Evolutionary conservation across 2,797 vertebrate genomes (phyloP).

Genomic region (Pseudomugil tenellus): DNA sequence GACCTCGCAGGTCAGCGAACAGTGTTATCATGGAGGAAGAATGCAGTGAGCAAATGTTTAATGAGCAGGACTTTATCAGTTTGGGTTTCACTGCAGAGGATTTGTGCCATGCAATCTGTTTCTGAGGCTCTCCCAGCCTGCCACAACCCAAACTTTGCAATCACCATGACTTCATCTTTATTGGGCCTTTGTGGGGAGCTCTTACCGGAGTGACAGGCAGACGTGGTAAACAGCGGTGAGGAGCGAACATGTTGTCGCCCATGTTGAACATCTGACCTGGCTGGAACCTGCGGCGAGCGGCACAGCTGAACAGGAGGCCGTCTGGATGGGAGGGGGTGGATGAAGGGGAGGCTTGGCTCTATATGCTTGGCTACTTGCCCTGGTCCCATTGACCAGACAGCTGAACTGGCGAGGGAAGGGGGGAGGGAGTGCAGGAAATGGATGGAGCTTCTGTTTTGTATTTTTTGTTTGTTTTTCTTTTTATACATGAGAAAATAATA

Average conservation of each 20-base stretch:
- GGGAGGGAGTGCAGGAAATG: conserved; percentile 33
- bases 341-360: conserved; percentile 76
- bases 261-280: conserved; percentile 90
- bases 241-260: conserved; percentile 74
- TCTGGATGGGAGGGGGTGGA: conserved; percentile 78
- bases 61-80: conserved; percentile 43
- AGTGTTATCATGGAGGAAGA: not conserved
- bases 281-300: conserved; percentile 85
- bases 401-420: conserved; percentile 84
- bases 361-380: conserved; percentile 90
- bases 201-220: conserved; percentile 26
- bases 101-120: conserved; percentile 16
- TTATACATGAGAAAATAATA: conserved; percentile 37
- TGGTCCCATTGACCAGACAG: conserved; percentile 94
- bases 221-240: conserved; percentile 67
- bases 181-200: conserved; percentile 6
- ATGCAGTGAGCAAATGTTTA: conserved; percentile 32
- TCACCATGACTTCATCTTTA: not conserved
- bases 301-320: conserved; percentile 86
- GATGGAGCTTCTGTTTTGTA: conserved; percentile 46
- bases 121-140: not conserved
- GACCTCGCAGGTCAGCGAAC: not conserved
- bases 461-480: conserved; percentile 18
- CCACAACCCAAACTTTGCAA: not conserved
- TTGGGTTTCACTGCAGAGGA: conserved; percentile 24